Evolutionary conservation across 2,113 vertebrate species (phyloP).

Genomic region (Perccottus glenii): DNA sequence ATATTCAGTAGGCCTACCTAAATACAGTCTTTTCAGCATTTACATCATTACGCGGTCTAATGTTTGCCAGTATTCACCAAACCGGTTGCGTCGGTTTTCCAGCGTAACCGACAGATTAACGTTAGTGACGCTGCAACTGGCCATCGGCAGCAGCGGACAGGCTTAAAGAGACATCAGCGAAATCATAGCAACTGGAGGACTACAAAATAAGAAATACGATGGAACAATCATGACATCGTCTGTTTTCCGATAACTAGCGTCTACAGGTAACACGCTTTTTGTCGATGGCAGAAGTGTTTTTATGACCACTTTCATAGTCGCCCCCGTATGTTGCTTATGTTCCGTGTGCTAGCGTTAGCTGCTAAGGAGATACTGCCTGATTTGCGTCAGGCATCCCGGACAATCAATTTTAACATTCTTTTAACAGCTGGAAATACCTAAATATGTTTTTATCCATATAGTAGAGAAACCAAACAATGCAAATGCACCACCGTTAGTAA

Average conservation of each 20-base stretch:
- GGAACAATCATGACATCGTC: conserved; percentile 65
- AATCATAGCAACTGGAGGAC: conserved; percentile 66
- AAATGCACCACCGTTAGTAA: too few relatives aligned
- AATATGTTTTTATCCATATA: neutral
- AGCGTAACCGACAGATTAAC: conserved; percentile 54
- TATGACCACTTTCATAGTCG: neutral
- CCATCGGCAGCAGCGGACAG: conserved; percentile 53
- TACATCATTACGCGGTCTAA: neutral
- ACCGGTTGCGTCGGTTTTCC: conserved; percentile 54
- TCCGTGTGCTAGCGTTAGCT: conserved; percentile 45
- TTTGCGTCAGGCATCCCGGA: conserved; percentile 2
- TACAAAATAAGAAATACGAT: conserved; percentile 50
- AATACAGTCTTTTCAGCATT: neutral
- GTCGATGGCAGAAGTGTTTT: conserved; percentile 8
- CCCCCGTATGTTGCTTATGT: conserved; percentile 30
- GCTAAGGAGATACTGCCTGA: conserved; percentile 32
- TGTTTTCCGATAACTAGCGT: conserved; percentile 36
- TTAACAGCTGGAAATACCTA: neutral
- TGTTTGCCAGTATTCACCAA: conserved; percentile 58
- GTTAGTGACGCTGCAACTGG: conserved; percentile 66
- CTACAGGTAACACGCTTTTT: conserved; percentile 62
- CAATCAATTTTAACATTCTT: neutral
- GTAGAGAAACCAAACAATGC: neutral
- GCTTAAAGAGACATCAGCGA: conserved; percentile 83
- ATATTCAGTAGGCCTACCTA: too few relatives aligned